Conservation (phyloP, 2,888 invertebrate species). For the Hetaerina titia region DNA sequence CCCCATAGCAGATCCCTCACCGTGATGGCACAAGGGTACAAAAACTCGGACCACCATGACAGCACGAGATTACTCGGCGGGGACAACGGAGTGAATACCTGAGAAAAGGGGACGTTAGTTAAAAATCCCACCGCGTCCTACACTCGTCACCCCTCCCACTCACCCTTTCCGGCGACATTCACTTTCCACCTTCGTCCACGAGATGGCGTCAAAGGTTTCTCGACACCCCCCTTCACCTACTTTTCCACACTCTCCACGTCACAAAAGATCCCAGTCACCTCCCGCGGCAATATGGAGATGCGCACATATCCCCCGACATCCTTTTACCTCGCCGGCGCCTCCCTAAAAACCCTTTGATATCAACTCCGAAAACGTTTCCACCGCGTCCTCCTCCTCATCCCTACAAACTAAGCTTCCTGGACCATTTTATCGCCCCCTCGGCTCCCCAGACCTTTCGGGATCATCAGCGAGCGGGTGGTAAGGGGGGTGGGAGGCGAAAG, state of each 20-base stretch:
- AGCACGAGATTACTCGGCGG: too few species aligned
- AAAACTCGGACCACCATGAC: too few species aligned
- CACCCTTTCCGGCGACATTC: slow-evolving; percentile 1
- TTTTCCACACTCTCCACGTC: background rate
- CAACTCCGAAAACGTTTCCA: background rate
- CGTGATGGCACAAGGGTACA: too few species aligned
- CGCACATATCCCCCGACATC: background rate
- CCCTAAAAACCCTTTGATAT: slow-evolving; percentile 27
- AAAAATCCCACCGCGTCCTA: too few species aligned
- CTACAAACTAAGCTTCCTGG: background rate
- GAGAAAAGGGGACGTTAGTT: too few species aligned
- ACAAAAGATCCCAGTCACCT: background rate
- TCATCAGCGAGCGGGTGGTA: background rate
- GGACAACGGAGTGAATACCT: too few species aligned
- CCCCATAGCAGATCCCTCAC: too few species aligned
- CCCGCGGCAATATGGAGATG: background rate
- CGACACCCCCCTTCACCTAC: background rate
- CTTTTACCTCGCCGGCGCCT: slow-evolving; percentile 3
- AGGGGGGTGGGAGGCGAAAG: too few species aligned
- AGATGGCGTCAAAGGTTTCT: background rate
- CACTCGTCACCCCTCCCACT: background rate
- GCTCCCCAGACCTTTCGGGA: background rate
- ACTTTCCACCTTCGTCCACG: background rate
- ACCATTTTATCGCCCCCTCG: background rate
- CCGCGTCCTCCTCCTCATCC: background rate